Percentiles rank a stretch among this genome's conserved stretches.
These are phyloP conservation scores for Atethmia centrago DNA, from an alignment of 2,888 invertebrate species.

Conservation along the genomic window DNA sequence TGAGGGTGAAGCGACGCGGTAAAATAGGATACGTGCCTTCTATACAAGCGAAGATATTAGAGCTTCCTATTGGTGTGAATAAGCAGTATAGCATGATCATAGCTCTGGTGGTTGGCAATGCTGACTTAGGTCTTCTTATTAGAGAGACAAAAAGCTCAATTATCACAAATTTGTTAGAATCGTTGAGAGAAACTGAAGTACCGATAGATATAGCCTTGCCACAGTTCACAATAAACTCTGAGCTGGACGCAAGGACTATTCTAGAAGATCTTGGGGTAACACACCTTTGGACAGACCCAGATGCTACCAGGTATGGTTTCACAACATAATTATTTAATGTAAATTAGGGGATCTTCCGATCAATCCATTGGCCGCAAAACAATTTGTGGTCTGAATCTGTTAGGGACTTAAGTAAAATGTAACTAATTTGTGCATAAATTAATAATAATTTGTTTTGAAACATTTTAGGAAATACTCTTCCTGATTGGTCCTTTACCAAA, in stretches of 20 bases:
- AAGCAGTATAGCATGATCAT: constrained; percentile 58
- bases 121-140: constrained; percentile 5
- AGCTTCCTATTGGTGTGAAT: constrained; percentile 63
- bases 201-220: constrained; percentile 63
- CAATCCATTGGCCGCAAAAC: constrained; percentile 12
- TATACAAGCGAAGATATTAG: constrained; percentile 56
- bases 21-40: constrained; percentile 48
- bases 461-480: constrained; percentile 9
- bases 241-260: constrained; percentile 54
- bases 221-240: constrained; percentile 54
- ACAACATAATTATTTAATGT: constrained; percentile 15
- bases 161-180: neutral
- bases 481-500: constrained; percentile 5
- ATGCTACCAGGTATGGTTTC: constrained; percentile 58
- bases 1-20: constrained; percentile 49
- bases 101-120: constrained; percentile 28
- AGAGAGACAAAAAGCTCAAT: constrained; percentile 5
- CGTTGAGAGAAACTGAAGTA: constrained; percentile 28
- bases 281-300: constrained; percentile 57
- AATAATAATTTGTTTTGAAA: constrained; percentile 39
- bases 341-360: constrained; percentile 1
- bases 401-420: constrained; percentile 21
- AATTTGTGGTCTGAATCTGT: constrained; percentile 36
- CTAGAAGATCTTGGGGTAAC: constrained; percentile 59
- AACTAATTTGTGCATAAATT: constrained; percentile 33